Conservation (phyloP, 2,113 vertebrate genomes). For the Vulpes lagopus region DNA sequence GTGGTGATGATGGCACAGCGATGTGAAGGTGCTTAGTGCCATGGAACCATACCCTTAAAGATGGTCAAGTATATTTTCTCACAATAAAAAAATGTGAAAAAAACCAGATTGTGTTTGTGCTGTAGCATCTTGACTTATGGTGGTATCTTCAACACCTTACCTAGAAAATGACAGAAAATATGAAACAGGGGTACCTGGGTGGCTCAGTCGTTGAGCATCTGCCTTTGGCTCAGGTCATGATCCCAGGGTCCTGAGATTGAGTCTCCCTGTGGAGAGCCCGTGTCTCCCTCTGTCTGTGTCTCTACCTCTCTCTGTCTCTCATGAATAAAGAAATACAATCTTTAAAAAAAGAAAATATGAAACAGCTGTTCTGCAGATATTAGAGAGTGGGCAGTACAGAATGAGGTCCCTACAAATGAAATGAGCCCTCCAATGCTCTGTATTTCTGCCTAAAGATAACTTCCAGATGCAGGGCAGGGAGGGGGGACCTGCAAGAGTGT, state of each 20-base stretch:
- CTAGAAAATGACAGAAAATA: background rate
- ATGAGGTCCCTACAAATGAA: accelerated
- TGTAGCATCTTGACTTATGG: accelerated
- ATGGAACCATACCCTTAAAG: background rate
- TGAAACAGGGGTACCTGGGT: accelerated
- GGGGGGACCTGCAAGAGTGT: background rate
- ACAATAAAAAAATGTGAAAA: background rate
- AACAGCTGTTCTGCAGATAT: background rate
- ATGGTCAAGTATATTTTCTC: background rate
- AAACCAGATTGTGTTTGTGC: accelerated
- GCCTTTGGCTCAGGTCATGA: no score
- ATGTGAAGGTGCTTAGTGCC: background rate
- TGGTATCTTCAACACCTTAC: background rate
- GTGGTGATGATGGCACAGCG: background rate
- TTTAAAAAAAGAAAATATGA: background rate
- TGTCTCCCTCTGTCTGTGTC: no score
- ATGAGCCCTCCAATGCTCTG: accelerated
- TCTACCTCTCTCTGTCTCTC: no score
- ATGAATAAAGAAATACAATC: no score
- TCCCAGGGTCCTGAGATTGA: no score
- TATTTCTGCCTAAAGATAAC: background rate
- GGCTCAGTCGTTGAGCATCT: no score
- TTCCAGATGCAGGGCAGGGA: accelerated
- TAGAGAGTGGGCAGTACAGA: background rate
- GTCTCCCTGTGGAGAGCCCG: no score